Evolutionary conservation across 2,888 invertebrate genomes (phyloP), one percentile per base, ranked within the genome.

Genomic region (Lasioglossum leucozonium): DNA sequence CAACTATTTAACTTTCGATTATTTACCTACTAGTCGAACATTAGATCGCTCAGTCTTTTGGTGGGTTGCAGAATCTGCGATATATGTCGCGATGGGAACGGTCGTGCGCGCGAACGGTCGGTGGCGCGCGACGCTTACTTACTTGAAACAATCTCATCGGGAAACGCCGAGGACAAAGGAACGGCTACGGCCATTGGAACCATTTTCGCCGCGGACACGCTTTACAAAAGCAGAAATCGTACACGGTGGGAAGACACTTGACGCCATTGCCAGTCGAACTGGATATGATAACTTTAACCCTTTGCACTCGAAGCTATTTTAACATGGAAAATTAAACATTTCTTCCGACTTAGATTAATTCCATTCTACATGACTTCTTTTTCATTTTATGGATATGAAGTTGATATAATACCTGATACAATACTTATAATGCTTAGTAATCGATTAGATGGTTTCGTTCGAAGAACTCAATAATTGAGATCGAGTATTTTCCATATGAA

Each of bases 1-100:
- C 51, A 67, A 37, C 72, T 82, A 67, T 82, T 81, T 58, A 62
- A 13, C 51, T 74, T 77, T 79, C 65, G 71, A 77, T 87, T 81
- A 79, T 75, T 85, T 83, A 91, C 79, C 72, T 89, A 90, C 80
- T 84, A 87, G 88, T 91, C 89, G 90, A 91, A 89, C 87, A 90
- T 76, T 90, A n/a, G 83, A 85, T 84, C 88, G 84, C 88, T 94
- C 94, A 94, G 94, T 94, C 94, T 94, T 94, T 93, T 89, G 88
- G 87, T 91, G 88, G 92, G 92, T 92, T 90, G 92, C 90, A 89
- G 74, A 65, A 91, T 90, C 83, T 86, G 89, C 91, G 87, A 90
- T 86, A 79, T 67, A 67, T 67, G 22, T 82, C 71, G 85, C 81
- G 81, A 79, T 78, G 77, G 40, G 86, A 87, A 80, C 81, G n/a